Percentiles rank a stretch among this genome's conserved stretches.
Conservation (phyloP, 2,113 vertebrate genomes). For the Tachycineta bicolor region DNA sequence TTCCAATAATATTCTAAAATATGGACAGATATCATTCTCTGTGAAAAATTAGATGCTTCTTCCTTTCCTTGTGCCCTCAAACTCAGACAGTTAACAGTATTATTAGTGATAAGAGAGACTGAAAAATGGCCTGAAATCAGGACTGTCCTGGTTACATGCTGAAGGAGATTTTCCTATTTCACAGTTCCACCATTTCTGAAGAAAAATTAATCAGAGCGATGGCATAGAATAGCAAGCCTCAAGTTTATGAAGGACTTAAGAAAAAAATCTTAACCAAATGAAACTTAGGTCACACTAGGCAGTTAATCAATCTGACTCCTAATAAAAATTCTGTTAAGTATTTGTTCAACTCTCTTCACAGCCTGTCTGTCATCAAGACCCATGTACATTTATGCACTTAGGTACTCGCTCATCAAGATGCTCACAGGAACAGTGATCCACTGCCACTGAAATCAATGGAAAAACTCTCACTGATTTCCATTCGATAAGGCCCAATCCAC, state of each 20-base stretch:
- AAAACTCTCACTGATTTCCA: background rate
- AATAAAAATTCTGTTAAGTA: background rate
- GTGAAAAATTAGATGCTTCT: background rate
- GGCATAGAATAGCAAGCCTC: background rate
- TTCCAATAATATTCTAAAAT: background rate
- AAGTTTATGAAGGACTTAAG: background rate
- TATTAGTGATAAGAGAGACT: background rate
- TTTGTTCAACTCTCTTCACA: background rate
- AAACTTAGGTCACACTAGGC: background rate
- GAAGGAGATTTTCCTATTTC: background rate
- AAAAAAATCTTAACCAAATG: background rate
- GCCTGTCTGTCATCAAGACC: background rate
- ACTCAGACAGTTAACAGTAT: background rate
- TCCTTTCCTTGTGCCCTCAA: background rate
- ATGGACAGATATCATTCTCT: background rate
- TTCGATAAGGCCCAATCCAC: background rate
- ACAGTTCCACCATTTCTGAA: background rate
- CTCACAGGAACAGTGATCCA: background rate
- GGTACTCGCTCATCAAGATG: background rate
- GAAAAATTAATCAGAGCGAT: background rate
- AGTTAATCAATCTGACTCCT: background rate
- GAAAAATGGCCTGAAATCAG: background rate
- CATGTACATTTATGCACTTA: background rate
- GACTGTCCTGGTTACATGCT: background rate
- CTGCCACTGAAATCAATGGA: background rate